Conservation (phyloP, 35 echinoderm and acorn worm genomes). For the Lytechinus pictus region DNA sequence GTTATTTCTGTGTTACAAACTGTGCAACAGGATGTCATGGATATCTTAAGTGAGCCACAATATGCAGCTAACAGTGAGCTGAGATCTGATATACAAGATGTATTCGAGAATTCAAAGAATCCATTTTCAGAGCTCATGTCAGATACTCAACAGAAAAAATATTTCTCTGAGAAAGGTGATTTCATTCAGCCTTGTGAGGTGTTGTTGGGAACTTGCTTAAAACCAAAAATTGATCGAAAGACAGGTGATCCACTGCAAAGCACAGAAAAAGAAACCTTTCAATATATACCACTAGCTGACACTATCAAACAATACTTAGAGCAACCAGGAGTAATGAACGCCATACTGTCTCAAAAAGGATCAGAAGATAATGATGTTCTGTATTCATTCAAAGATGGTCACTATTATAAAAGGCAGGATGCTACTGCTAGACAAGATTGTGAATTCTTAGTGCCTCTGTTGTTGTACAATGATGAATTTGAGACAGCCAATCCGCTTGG, state of each 20-base stretch:
- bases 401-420: constrained; percentile 2
- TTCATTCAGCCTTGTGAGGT: not conserved
- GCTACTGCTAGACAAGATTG: not conserved
- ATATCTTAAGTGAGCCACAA: not conserved
- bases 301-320: constrained; percentile 29
- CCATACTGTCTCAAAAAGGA: not conserved
- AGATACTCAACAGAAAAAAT: not conserved
- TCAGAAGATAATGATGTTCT: constrained; percentile 48
- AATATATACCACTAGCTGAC: constrained; percentile 42
- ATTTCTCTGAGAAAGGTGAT: not conserved
- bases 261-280: not conserved
- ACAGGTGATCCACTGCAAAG: not conserved
- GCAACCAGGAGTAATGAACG: constrained; percentile 49
- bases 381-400: constrained; percentile 33
- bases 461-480: constrained; percentile 51
- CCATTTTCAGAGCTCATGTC: not conserved
- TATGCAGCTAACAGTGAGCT: not conserved
- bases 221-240: not conserved
- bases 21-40: not conserved
- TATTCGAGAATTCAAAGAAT: not conserved
- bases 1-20: not conserved
- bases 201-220: not conserved
- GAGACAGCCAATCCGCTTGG: constrained; percentile 51
- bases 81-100: not conserved
- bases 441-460: constrained; percentile 8